Base-by-base conservation (phyloP, 1,140 invertebrate species). In the Lucilia cuprina region DNA sequence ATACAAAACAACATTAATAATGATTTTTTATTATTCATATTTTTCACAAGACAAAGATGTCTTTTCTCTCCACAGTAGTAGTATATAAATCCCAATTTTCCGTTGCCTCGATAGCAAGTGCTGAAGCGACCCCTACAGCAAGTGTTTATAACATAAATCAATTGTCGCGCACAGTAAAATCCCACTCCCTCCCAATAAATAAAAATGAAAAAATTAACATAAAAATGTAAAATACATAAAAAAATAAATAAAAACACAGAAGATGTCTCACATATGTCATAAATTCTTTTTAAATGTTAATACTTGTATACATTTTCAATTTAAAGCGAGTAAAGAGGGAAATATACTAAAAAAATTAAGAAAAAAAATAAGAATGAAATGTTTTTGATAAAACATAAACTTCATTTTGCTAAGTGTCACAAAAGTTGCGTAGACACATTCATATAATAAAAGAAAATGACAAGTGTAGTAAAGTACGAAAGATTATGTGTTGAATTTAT, bases 91-190 rank as follows among this genome's bases (percentile, higher is more conserved):
- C 19, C 65, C 65, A 21, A 0, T 25, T 25, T 70, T 70, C 65
- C 65, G 65, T 70, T 70, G 2, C 12, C 25, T 2, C 25, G 25
- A 30, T 30, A 3, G 17, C 50, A 12, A 17, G 17, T n/a, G 17
- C 17, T 12, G 12, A 12, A 55, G 12, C 9, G 65, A 21, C 65
- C 65, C 77, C 77, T 25, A 25, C 17, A 49, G 77, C 77, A 80
- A 80, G 77, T 80, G 77, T 80, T 80, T 80, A 80, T 17, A 80
- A 49, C 47, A 80, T 80, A 80, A 80, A 80, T 80, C 77, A 80
- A 80, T 80, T 80, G 77, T 80, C 77, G 41, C 77, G 21, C 14
- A 12, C 10, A 19, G 65, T 2, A 50, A n/a, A 47, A 78, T 47
- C 41, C 77, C 41, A 21, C 30, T 35, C 34, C 75, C 34, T 60